Evolutionary conservation across 2,888 invertebrate species (phyloP).

Genomic region (Latrodectus hesperus): DNA sequence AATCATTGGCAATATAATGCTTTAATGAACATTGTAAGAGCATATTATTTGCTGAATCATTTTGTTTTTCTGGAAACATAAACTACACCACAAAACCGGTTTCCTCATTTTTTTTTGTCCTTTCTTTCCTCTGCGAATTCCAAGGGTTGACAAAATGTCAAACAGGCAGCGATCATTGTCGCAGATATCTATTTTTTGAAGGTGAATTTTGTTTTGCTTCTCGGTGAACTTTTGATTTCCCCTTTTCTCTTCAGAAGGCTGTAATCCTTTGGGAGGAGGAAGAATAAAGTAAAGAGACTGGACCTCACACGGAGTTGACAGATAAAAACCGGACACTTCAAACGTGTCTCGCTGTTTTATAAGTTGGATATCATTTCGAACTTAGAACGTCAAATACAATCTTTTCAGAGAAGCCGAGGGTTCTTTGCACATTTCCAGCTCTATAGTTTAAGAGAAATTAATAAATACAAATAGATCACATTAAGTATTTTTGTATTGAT

Average conservation of each 20-base stretch:
- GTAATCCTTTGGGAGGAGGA: slow-evolving; percentile 54
- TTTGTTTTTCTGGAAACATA: no score
- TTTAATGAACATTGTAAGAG: no score
- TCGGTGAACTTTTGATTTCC: slow-evolving; percentile 5
- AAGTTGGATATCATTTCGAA: no score
- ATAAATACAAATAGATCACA: no score
- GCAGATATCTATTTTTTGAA: slow-evolving; percentile 39
- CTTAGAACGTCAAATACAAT: no score
- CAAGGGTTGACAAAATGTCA: slow-evolving; percentile 66
- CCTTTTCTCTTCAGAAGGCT: slow-evolving; percentile 6
- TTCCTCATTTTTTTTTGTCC: slow-evolving; percentile 15
- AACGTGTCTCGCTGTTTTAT: neutral
- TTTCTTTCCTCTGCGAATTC: slow-evolving; percentile 14
- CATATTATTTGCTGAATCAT: no score
- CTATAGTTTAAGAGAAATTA: no score
- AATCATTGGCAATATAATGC: neutral
- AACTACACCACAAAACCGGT: slow-evolving; percentile 24
- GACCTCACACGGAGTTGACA: slow-evolving; percentile 61
- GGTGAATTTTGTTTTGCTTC: slow-evolving; percentile 32
- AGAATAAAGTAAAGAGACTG: slow-evolving; percentile 4
- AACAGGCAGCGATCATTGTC: slow-evolving; percentile 42
- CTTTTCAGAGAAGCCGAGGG: no score
- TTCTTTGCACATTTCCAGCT: no score
- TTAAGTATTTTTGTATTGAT: no score
- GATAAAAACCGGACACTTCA: slow-evolving; percentile 57